Evolutionary conservation across 35 echinoderm and acorn worm genomes (phyloP).

Genomic region (Acanthaster planci): DNA sequence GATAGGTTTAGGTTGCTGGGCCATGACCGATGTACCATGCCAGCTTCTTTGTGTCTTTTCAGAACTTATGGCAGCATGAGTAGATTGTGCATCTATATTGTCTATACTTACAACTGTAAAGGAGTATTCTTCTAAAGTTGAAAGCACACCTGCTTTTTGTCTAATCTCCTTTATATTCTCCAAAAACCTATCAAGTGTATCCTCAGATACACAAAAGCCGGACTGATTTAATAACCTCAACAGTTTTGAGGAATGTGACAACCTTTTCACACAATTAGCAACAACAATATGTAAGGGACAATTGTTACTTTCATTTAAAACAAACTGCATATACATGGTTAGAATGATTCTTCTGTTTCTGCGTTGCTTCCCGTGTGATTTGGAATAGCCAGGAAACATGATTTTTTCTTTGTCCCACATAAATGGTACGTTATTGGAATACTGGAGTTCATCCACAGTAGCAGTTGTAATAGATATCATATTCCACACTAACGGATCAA

Average conservation of each 20-base stretch:
- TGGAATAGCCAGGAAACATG: neutral
- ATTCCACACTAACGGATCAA: constrained; percentile 40
- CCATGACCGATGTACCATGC: constrained; percentile 71
- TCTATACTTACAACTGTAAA: constrained; percentile 44
- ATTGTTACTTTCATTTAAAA: constrained; percentile 36
- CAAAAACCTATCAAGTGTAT: constrained; percentile 42
- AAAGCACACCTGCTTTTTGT: constrained; percentile 28
- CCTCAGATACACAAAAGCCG: constrained; percentile 38
- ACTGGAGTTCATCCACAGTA: constrained; percentile 12
- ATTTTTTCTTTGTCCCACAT: neutral
- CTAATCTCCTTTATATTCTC: constrained; percentile 29
- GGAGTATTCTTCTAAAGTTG: constrained; percentile 30
- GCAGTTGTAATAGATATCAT: constrained; percentile 11
- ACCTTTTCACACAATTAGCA: constrained; percentile 51
- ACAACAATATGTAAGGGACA: constrained; percentile 56
- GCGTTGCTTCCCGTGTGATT: constrained; percentile 16
- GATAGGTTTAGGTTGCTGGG: constrained; percentile 55
- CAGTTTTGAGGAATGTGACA: constrained; percentile 57
- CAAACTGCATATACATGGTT: constrained; percentile 39
- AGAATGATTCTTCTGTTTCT: constrained; percentile 31
- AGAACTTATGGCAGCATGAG: constrained; percentile 50
- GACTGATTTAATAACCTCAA: constrained; percentile 42
- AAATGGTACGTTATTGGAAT: neutral
- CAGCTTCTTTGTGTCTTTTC: constrained; percentile 48
- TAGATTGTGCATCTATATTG: constrained; percentile 53